Conservation (phyloP, 2,797 vertebrate genomes). For the Mus caroli region DNA sequence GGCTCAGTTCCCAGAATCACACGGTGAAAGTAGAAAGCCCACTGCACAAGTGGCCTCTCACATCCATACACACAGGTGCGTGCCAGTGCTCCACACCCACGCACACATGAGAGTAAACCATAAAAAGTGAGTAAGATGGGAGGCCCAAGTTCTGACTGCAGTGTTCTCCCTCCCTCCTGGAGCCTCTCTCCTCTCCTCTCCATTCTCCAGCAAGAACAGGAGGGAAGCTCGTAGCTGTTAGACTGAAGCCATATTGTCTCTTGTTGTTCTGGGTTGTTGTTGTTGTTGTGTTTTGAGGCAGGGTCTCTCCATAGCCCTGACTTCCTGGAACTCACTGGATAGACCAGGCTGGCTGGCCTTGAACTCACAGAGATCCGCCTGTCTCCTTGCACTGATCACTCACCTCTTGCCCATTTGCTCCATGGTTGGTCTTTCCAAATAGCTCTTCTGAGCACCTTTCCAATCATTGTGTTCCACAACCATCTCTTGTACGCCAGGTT, state of each 20-base stretch:
- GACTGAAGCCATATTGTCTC: background rate
- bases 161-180: background rate
- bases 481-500: background rate
- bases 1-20: background rate
- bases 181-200: no score
- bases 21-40: background rate
- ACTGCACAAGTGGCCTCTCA: background rate
- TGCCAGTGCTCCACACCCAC: background rate
- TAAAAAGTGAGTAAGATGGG: background rate
- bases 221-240: conserved; percentile 27
- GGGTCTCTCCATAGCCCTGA: background rate
- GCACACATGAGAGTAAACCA: background rate
- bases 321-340: background rate
- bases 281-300: background rate
- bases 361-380: background rate
- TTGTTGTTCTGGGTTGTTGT: background rate
- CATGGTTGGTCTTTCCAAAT: background rate
- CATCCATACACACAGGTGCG: background rate
- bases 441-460: background rate
- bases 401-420: no score
- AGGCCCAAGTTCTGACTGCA: background rate
- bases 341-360: background rate
- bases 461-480: no score
- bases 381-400: background rate
- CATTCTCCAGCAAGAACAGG: background rate